These are phyloP conservation scores for Axinella damicornis DNA, from an alignment of 37 sponge, comb jelly and placozoan species.

Conservation along the genomic window DNA sequence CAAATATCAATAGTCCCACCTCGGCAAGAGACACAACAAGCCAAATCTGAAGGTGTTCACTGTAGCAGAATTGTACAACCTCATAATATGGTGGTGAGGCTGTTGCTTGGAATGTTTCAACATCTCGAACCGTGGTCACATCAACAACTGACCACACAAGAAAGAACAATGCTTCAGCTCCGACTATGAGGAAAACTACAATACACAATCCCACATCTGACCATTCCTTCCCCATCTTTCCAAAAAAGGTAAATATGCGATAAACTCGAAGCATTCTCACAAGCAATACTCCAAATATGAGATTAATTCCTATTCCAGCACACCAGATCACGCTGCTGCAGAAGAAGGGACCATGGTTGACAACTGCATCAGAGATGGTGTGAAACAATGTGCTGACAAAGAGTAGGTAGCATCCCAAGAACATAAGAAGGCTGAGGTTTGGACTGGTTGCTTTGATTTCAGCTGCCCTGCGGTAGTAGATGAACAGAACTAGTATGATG, in stretches of 20 bases:
- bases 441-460: conserved; percentile 44
- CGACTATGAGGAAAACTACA: conserved; percentile 8
- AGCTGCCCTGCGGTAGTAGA: not conserved
- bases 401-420: conserved; percentile 26
- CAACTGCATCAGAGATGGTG: not conserved
- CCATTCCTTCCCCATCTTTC: conserved; percentile 40
- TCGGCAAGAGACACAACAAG: not conserved
- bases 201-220: conserved; percentile 20
- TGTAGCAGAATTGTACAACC: conserved; percentile 23
- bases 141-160: conserved; percentile 19
- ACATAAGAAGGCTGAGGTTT: conserved; percentile 21
- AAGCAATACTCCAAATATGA: conserved; percentile 29
- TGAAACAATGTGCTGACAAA: not conserved
- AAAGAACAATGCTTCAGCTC: conserved; percentile 4
- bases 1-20: conserved; percentile 6
- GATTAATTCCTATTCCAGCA: not conserved
- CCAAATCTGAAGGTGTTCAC: conserved; percentile 13
- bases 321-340: not conserved
- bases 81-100: not conserved
- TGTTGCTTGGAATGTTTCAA: not conserved
- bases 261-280: conserved; percentile 40
- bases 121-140: not conserved
- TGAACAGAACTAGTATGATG: not conserved
- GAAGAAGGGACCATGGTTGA: not conserved
- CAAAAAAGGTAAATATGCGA: conserved; percentile 43